Percentiles rank a stretch among this genome's conserved stretches.
phyloP scores from a whole-genome alignment of 2,888 invertebrate genomes.

The Archaeoteleia sp. region DNA sequence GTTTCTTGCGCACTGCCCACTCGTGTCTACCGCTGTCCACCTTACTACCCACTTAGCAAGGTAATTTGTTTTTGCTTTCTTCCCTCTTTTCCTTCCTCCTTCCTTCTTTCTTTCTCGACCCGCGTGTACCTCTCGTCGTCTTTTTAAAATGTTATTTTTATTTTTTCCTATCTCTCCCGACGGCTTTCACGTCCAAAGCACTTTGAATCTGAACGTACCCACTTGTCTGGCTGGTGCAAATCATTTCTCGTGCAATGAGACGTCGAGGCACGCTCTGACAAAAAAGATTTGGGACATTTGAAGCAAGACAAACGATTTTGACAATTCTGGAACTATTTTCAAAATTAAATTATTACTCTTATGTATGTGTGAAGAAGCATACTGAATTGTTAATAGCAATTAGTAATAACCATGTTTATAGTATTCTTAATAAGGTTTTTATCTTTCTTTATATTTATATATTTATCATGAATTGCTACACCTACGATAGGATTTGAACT shows the following conservation, averaged over 20 bases:
- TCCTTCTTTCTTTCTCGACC: conserved; percentile 10
- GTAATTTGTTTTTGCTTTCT: conserved; percentile 61
- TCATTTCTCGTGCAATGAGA: conserved; percentile 20
- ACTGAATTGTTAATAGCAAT: too few relatives aligned
- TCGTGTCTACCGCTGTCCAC: conserved; percentile 58
- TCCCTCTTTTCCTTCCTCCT: conserved; percentile 28
- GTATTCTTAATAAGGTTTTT: too few relatives aligned
- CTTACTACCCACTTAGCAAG: conserved; percentile 61
- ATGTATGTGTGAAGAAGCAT: too few relatives aligned
- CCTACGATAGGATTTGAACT: too few relatives aligned
- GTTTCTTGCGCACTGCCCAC: conserved; percentile 59
- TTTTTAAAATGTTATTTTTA: conserved; percentile 13
- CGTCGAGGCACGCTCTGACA: conserved; percentile 7
- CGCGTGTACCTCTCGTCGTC: conserved; percentile 18
- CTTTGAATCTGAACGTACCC: conserved; percentile 1
- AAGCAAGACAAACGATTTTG: conserved; percentile 30
- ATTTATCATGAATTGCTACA: too few relatives aligned
- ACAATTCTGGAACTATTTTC: too few relatives aligned
- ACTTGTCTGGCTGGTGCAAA: conserved; percentile 10
- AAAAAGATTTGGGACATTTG: conserved; percentile 21
- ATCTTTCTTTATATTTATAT: too few relatives aligned
- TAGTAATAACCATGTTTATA: too few relatives aligned
- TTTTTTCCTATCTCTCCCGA: background rate
- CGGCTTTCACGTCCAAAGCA: conserved; percentile 16
- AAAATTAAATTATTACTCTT: too few relatives aligned